These are phyloP conservation scores for Bucco capensis DNA, from an alignment of 2,113 vertebrate species.

Conservation along the genomic window DNA sequence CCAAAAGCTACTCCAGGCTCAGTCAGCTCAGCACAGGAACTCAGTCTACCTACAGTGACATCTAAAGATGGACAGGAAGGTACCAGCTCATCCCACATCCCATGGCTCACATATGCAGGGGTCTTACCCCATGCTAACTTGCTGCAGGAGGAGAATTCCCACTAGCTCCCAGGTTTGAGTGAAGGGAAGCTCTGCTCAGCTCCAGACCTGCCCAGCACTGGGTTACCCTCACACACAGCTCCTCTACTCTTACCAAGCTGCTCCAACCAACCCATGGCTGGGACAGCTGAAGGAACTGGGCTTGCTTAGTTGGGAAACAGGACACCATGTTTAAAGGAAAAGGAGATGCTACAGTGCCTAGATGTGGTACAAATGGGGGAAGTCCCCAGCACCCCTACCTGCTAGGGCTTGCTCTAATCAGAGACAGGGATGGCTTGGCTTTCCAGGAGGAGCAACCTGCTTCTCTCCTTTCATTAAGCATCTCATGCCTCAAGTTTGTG, in stretches of 20 bases:
- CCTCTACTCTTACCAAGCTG: background rate
- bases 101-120: too few species aligned
- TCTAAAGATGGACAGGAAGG: too few species aligned
- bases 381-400: background rate
- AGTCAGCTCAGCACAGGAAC: background rate
- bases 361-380: background rate
- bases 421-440: background rate
- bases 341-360: background rate
- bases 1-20: background rate
- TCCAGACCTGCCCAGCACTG: accelerated
- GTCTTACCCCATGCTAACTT: background rate
- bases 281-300: too few species aligned
- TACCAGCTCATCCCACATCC: too few species aligned
- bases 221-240: background rate
- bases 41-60: too few species aligned
- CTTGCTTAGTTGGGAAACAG: too few species aligned
- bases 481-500: background rate
- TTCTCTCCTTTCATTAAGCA: background rate
- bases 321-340: background rate
- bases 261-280: background rate
- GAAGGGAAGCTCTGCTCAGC: background rate
- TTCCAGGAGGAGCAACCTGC: background rate
- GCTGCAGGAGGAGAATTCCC: background rate
- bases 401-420: background rate
- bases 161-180: background rate